Percentiles rank a stretch among this genome's conserved stretches.
Evolutionary conservation across 2,113 vertebrate species (phyloP).

Genomic region (Piaya cayana): DNA sequence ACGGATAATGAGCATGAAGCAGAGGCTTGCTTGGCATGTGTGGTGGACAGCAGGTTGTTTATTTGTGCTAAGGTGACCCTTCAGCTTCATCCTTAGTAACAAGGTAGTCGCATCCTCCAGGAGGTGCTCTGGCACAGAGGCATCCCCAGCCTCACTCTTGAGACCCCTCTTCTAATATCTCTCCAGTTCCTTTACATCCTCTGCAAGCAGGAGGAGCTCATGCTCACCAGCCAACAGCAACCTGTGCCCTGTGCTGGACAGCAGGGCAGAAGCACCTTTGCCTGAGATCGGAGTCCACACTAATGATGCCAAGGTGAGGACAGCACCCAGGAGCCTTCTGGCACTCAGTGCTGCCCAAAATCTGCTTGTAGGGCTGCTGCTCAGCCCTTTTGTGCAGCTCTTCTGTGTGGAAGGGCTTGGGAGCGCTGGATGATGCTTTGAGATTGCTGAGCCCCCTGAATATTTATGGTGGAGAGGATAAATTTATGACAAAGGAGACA

Average conservation of each 20-base stretch:
- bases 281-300: not conserved
- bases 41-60: fast-evolving
- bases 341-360: not conserved
- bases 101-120: not conserved
- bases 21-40: not conserved
- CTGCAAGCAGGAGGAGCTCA: not conserved
- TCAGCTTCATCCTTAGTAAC: not conserved
- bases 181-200: not conserved
- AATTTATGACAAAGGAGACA: not conserved
- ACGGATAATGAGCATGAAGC: not conserved
- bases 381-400: not conserved
- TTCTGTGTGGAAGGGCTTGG: not conserved
- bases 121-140: not conserved
- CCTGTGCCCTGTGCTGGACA: not conserved
- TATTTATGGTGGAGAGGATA: not conserved
- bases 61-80: not conserved
- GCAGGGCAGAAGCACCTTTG: not conserved
- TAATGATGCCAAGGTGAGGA: not conserved
- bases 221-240: not conserved
- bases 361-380: not conserved
- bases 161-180: not conserved
- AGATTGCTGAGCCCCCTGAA: not conserved
- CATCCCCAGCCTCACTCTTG: not conserved
- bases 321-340: not conserved
- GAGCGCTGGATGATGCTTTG: not conserved